Percentiles rank a stretch among this genome's conserved stretches.
phyloP scores from a whole-genome alignment of 1,140 invertebrate species.

The Luehdorfia chinensis region DNA sequence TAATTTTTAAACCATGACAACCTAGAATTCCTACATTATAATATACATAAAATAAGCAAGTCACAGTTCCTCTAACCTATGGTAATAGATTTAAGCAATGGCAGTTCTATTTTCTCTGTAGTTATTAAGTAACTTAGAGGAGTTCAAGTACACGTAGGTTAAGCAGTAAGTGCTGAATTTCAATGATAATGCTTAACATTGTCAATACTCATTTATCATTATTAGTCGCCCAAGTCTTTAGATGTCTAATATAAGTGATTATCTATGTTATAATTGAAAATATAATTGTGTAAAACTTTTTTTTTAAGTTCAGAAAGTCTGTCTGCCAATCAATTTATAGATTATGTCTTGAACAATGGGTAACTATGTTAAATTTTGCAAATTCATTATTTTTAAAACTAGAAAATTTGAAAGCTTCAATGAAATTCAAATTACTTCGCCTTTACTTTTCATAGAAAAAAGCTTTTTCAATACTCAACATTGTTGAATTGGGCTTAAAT shows the following conservation, averaged over 20 bases:
- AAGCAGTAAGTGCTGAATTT: slow-evolving; percentile 61
- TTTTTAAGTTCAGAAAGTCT: slow-evolving; percentile 30
- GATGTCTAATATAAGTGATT: slow-evolving; percentile 11
- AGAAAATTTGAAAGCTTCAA: too few relatives aligned
- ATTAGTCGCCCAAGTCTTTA: slow-evolving; percentile 30
- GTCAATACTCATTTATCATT: slow-evolving; percentile 65
- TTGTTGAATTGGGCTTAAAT: too few relatives aligned
- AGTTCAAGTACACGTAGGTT: slow-evolving; percentile 56
- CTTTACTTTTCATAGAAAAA: too few relatives aligned
- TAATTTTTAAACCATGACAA: slow-evolving; percentile 13
- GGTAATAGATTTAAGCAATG: slow-evolving; percentile 6
- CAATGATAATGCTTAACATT: slow-evolving; percentile 51
- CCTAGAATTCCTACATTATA: slow-evolving; percentile 3
- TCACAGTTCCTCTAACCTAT: slow-evolving; percentile 10
- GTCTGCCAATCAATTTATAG: slow-evolving; percentile 45
- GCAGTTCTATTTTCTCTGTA: slow-evolving; percentile 15
- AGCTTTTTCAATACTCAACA: too few relatives aligned
- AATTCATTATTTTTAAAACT: too few relatives aligned
- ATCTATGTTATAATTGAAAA: slow-evolving; percentile 21
- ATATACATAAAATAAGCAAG: slow-evolving; percentile 11
- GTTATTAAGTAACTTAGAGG: slow-evolving; percentile 38
- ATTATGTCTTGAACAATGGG: too few relatives aligned
- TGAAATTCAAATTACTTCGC: too few relatives aligned
- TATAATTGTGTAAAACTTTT: too few relatives aligned
- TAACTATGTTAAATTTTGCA: too few relatives aligned